Evolutionary conservation across 2,888 invertebrate genomes (phyloP).

Genomic region (Eupeodes luniger): DNA sequence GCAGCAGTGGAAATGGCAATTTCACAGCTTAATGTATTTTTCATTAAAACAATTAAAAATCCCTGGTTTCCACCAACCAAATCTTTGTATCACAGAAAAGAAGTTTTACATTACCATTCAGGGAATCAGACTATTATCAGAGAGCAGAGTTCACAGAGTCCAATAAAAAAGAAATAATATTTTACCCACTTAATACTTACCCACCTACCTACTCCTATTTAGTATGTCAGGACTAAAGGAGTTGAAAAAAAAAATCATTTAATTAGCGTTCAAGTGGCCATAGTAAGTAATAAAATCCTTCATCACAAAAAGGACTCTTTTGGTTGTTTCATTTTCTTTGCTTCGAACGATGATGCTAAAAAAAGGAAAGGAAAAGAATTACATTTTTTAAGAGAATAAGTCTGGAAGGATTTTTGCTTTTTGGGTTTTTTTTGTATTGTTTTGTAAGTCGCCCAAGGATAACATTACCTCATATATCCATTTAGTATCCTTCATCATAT

Average conservation of each 20-base stretch:
- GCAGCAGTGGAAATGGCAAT: background rate
- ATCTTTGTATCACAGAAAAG: slow-evolving; percentile 8
- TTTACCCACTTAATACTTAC: background rate
- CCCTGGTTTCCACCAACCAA: slow-evolving; percentile 1
- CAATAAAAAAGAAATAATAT: background rate
- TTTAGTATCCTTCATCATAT: slow-evolving; percentile 69
- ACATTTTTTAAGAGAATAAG: slow-evolving; percentile 25
- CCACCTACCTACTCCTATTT: too few species aligned
- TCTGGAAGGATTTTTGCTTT: slow-evolving; percentile 27
- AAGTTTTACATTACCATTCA: slow-evolving; percentile 31
- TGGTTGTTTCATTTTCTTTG: slow-evolving; percentile 42
- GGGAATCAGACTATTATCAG: slow-evolving; percentile 2
- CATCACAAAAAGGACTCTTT: slow-evolving; percentile 11
- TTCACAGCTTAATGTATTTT: slow-evolving; percentile 53
- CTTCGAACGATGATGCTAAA: background rate
- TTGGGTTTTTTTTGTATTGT: background rate
- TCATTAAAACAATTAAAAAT: slow-evolving; percentile 55
- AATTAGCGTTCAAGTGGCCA: slow-evolving; percentile 67
- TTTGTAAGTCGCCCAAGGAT: slow-evolving; percentile 51
- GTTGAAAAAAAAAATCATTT: slow-evolving; percentile 62
- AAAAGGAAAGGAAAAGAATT: slow-evolving; percentile 18
- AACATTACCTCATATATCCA: slow-evolving; percentile 68
- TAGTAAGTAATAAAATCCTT: slow-evolving; percentile 60
- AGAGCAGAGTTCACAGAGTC: background rate
- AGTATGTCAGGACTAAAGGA: too few species aligned